Evolutionary conservation across 2,113 vertebrate genomes (phyloP).

Genomic region (Ammodytes dubius): DNA sequence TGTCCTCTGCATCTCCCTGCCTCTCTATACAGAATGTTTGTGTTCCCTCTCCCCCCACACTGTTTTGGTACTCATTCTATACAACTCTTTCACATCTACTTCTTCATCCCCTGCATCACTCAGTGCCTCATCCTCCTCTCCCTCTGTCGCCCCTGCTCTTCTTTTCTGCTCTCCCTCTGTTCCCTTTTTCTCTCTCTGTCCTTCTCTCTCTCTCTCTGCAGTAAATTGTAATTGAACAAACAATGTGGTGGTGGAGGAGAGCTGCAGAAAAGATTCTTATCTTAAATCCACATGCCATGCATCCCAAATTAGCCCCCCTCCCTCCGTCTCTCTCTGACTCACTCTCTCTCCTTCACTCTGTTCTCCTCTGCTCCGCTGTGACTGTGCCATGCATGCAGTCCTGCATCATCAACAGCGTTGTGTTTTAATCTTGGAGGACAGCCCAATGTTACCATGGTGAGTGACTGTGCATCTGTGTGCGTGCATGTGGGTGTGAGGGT

Average conservation of each 20-base stretch:
- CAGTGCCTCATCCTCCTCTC: conserved; percentile 45
- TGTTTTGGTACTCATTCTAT: conserved; percentile 18
- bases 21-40: conserved; percentile 46
- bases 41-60: background rate
- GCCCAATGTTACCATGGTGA: conserved; percentile 17
- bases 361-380: conserved; percentile 44
- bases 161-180: conserved; percentile 32
- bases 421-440: conserved; percentile 62
- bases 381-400: conserved; percentile 57
- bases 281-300: conserved; percentile 78
- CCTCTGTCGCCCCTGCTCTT: conserved; percentile 27
- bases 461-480: conserved; percentile 2
- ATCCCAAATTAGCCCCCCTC: conserved; percentile 74
- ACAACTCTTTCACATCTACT: conserved; percentile 61
- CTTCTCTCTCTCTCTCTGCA: conserved; percentile 73
- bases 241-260: conserved; percentile 64
- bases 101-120: conserved; percentile 73
- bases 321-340: conserved; percentile 2
- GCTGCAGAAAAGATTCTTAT: conserved; percentile 84
- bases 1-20: conserved; percentile 28
- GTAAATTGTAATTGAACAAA: conserved; percentile 84
- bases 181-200: background rate
- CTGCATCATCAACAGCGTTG: conserved; percentile 34
- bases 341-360: background rate
- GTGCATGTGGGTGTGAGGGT: background rate